Conservation (phyloP, 2,888 invertebrate genomes). For the Amblyteles armatorius region DNA sequence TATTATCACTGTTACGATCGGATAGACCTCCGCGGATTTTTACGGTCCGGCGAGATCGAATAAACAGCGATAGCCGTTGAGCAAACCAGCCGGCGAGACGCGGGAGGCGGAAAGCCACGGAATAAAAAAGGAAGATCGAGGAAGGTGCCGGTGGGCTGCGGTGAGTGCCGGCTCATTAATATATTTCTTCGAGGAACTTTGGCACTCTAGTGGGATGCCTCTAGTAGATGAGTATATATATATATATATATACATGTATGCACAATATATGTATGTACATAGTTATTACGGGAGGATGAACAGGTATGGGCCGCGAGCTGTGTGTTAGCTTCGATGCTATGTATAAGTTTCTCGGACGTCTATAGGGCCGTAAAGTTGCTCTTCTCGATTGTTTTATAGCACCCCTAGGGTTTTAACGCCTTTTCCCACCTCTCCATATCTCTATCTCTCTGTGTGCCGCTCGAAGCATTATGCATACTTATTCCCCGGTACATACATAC, state of each 20-base stretch:
- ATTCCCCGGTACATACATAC: slow-evolving; percentile 1
- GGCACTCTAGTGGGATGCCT: slow-evolving; percentile 37
- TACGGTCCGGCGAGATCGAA: slow-evolving; percentile 51
- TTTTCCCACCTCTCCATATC: slow-evolving; percentile 30
- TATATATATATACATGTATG: not conserved
- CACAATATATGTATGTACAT: not conserved
- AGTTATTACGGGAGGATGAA: slow-evolving; percentile 13
- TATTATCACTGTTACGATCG: slow-evolving; percentile 51
- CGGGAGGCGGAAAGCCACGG: not conserved
- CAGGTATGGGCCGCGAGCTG: slow-evolving; percentile 31
- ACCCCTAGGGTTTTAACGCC: slow-evolving; percentile 69
- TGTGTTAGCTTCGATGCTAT: not conserved
- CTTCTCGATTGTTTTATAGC: slow-evolving; percentile 75
- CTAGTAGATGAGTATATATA: slow-evolving; percentile 1
- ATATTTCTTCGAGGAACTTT: slow-evolving; percentile 70
- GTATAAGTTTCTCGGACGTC: slow-evolving; percentile 34
- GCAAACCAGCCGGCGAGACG: not conserved
- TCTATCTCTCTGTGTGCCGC: not conserved
- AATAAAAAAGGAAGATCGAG: not conserved
- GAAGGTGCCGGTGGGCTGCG: slow-evolving; percentile 65
- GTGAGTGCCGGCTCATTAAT: slow-evolving; percentile 74
- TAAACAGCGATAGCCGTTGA: slow-evolving; percentile 39
- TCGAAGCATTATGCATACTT: slow-evolving; percentile 50
- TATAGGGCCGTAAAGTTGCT: slow-evolving; percentile 69
- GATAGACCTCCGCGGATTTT: slow-evolving; percentile 51